phyloP scores from a whole-genome alignment of 37 sponge, comb jelly and placozoan genomes.

The Theonella swinhoei region DNA sequence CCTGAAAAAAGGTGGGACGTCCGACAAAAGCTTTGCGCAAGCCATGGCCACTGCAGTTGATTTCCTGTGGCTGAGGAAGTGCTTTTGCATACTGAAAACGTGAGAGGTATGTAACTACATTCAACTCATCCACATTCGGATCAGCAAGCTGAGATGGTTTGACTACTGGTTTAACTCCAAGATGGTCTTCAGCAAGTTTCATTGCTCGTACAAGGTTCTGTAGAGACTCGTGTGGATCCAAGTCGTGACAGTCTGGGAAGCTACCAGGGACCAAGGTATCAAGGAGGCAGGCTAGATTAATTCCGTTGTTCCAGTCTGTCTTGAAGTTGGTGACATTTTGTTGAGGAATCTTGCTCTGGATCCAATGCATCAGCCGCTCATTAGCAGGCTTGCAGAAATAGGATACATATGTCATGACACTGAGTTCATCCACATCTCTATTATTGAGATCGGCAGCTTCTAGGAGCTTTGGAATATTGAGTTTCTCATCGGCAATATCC shows the following conservation, averaged over 20 bases:
- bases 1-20: constrained; percentile 50
- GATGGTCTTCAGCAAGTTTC: constrained; percentile 62
- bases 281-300: constrained; percentile 78
- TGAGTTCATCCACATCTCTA: constrained; percentile 80
- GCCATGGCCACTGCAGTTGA: constrained; percentile 59
- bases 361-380: constrained; percentile 74
- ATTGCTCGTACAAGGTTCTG: constrained; percentile 74
- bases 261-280: constrained; percentile 65
- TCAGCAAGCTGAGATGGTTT: constrained; percentile 73
- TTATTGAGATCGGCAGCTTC: constrained; percentile 71
- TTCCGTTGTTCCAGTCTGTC: constrained; percentile 87
- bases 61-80: constrained; percentile 24
- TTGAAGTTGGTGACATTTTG: constrained; percentile 74
- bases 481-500: constrained; percentile 75
- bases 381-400: constrained; percentile 78
- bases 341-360: constrained; percentile 72
- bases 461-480: constrained; percentile 73
- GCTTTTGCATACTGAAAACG: constrained; percentile 73
- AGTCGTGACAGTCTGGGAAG: constrained; percentile 57
- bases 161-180: constrained; percentile 68
- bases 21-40: constrained; percentile 67
- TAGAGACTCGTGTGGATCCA: constrained; percentile 64
- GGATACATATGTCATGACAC: constrained; percentile 93
- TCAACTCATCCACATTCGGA: constrained; percentile 84
- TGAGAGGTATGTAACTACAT: constrained; percentile 71